These are phyloP conservation scores for Anas capensis DNA, from an alignment of 2,797 vertebrate genomes.

Conservation along the genomic window DNA sequence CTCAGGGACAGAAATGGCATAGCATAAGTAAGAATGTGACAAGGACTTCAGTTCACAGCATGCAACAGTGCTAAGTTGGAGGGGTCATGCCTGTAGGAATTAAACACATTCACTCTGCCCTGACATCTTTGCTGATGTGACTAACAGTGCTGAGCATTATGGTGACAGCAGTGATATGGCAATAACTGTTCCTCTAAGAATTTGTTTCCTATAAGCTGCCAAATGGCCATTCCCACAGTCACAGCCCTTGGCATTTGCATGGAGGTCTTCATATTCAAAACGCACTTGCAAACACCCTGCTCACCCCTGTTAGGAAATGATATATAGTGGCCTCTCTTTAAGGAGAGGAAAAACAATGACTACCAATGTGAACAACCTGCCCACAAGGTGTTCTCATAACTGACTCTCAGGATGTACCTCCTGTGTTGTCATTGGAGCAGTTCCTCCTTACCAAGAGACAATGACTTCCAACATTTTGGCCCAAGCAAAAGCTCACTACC, in stretches of 20 bases:
- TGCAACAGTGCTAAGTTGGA: neutral
- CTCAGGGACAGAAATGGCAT: neutral
- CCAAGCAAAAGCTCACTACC: neutral
- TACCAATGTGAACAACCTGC: neutral
- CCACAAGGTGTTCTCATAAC: neutral
- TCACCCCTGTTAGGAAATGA: neutral
- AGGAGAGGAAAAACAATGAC: neutral
- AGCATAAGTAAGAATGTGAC: neutral
- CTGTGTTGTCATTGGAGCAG: neutral
- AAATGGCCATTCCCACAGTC: neutral
- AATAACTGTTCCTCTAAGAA: neutral
- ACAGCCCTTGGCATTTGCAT: neutral
- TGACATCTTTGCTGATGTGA: neutral
- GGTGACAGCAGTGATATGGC: neutral
- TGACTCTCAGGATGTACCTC: neutral
- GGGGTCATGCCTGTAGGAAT: neutral
- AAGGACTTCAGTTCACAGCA: conserved; percentile 17
- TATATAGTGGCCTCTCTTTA: neutral
- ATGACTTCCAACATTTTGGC: rapidly evolving
- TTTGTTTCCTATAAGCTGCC: neutral
- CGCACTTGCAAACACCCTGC: neutral
- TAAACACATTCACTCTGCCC: neutral
- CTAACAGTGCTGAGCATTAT: neutral
- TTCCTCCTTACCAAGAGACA: neutral
- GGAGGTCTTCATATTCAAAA: neutral